Base-by-base conservation (phyloP, 2,113 vertebrate species). In the Sceloporus tristichus region DNA sequence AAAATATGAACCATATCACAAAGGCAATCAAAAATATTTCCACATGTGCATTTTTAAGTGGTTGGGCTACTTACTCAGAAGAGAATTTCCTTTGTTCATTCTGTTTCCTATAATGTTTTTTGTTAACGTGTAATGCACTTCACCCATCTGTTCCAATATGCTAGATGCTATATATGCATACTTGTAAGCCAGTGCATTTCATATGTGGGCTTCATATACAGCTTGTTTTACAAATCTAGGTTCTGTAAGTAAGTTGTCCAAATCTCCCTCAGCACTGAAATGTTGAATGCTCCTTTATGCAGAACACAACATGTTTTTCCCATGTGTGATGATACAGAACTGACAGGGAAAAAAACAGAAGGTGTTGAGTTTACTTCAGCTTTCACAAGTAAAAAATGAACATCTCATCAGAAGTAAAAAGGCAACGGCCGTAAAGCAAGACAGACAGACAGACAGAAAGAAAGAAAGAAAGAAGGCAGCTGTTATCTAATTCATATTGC, bases 401-500 rank as follows among this genome's bases (percentile, higher is more conserved):
- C 70, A 82, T 40, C 85, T 90, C 89, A 9, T 0, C 88, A 92
- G 88, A 92, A 82, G 23, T 88, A 66, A 86, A 92, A 88, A 90
- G 82, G 70, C 88, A 94, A 89, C 87, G 38, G 42, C 21, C 56
- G 25, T 34, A 91, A 29, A 88, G 84, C 89, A 56, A 9, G 71
- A 65, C 25, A 7, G 38, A 38, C 14, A 21, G 18, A 65, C 10
- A 71, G 71, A 27, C 21, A 9, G 71, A 65, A 25, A 7, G 38
- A 38, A 14, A 21, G 18, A 65, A 23, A 71, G 92, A 92, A 18
- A 14, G 73, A 75, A 18, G 5, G 38, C 93, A 95, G 94, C 89
- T 92, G 91, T 93, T 93, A 93, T 91, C 92, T 94, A 94, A 90
- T 54, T 82, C 77, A 93, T 71, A 90, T 89, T 73, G 70, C 40